These are phyloP conservation scores for Coenobita brevimanus DNA, from an alignment of 1,140 invertebrate genomes.

Conservation along the genomic window DNA sequence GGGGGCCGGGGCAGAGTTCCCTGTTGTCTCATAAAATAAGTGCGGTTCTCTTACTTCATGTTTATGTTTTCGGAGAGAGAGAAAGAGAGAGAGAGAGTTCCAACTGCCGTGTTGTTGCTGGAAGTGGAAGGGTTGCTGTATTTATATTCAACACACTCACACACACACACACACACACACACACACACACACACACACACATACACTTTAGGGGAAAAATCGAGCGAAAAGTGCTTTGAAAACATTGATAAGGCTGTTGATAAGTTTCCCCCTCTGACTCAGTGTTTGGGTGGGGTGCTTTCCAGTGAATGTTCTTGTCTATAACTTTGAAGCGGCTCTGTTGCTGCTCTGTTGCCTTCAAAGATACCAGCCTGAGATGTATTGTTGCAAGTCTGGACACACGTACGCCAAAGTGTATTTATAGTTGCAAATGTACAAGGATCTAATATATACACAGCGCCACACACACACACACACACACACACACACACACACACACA, in stretches of 20 bases:
- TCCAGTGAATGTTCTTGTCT: not conserved
- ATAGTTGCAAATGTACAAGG: not conserved
- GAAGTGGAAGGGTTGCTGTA: not conserved
- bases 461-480: too few species aligned
- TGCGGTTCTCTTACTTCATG: slow-evolving; percentile 54
- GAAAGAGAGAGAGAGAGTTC: not conserved
- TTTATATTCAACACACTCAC: not conserved
- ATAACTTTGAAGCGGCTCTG: not conserved
- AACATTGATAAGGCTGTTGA: slow-evolving; percentile 22
- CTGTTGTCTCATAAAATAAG: slow-evolving; percentile 64
- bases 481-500: not conserved
- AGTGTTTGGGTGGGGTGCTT: slow-evolving; percentile 7
- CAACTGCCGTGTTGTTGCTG: not conserved
- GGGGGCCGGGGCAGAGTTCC: slow-evolving; percentile 20
- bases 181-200: not conserved
- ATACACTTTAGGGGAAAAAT: not conserved
- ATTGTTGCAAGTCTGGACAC: not conserved
- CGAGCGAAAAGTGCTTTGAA: not conserved
- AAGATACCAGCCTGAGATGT: slow-evolving; percentile 30
- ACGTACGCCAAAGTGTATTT: not conserved
- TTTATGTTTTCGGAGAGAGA: slow-evolving; percentile 53
- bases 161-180: not conserved
- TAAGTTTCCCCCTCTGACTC: slow-evolving; percentile 34
- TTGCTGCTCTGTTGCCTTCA: not conserved
- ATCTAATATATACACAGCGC: not conserved